A percentile compares a stretch with the other conserved stretches of the same genome.
Evolutionary conservation across 2,113 vertebrate species (phyloP).

Genomic region (Psammodynastes pulverulentus): DNA sequence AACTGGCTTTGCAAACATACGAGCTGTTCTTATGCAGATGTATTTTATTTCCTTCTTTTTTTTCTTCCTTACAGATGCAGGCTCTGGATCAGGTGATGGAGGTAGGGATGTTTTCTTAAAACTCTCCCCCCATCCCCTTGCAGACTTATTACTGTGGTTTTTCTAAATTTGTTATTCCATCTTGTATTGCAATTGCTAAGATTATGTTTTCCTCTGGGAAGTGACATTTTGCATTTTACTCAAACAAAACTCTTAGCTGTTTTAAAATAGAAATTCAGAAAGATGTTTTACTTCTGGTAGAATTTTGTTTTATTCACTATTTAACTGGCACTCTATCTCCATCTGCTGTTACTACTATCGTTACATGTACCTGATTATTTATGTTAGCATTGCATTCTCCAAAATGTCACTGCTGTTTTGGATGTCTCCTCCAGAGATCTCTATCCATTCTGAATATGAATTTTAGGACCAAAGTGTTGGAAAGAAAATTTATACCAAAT

Average conservation of each 20-base stretch:
- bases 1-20: slow-evolving; percentile 31
- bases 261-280: slow-evolving; percentile 51
- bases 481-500: slow-evolving; percentile 37
- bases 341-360: slow-evolving; percentile 52
- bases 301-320: slow-evolving; percentile 47
- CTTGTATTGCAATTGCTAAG: slow-evolving; percentile 27
- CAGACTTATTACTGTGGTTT: slow-evolving; percentile 27
- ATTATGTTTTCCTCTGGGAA: slow-evolving; percentile 9
- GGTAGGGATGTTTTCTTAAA: slow-evolving; percentile 69
- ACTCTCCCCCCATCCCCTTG: not conserved
- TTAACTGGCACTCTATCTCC: slow-evolving; percentile 57
- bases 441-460: not conserved
- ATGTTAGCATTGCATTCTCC: slow-evolving; percentile 39
- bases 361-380: slow-evolving; percentile 32
- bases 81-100: slow-evolving; percentile 83
- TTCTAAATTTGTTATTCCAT: slow-evolving; percentile 22
- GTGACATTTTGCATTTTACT: slow-evolving; percentile 42
- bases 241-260: slow-evolving; percentile 24
- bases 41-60: slow-evolving; percentile 46
- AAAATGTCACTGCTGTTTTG: slow-evolving; percentile 1
- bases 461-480: slow-evolving; percentile 19
- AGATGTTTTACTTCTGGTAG: slow-evolving; percentile 36
- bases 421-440: not conserved
- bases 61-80: slow-evolving; percentile 69
- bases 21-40: slow-evolving; percentile 3